A percentile compares a stretch with the other conserved stretches of the same genome.
Conservation (phyloP, 2,888 invertebrate genomes). For the Cerceris ruficornis region DNA sequence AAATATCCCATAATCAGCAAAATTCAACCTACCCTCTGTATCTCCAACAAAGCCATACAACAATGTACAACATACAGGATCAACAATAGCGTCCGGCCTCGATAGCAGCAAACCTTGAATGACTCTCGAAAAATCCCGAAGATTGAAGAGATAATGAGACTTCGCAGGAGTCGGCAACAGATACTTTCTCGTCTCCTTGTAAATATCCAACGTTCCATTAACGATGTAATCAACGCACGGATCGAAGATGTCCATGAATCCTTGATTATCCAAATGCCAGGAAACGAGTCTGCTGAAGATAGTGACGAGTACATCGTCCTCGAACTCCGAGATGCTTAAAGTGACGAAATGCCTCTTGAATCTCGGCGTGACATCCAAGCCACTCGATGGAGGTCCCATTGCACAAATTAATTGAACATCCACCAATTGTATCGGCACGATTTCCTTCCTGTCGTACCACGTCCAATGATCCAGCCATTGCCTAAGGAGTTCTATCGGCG, state of each 20-base stretch:
- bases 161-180: slow-evolving; percentile 96
- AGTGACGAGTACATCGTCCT: slow-evolving; percentile 90
- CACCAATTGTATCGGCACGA: slow-evolving; percentile 89
- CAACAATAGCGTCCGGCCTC: slow-evolving; percentile 93
- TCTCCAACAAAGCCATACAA: not conserved
- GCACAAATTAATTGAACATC: slow-evolving; percentile 95
- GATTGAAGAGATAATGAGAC: slow-evolving; percentile 97
- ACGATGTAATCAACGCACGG: slow-evolving; percentile 93
- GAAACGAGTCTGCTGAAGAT: slow-evolving; percentile 94
- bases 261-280: slow-evolving; percentile 96
- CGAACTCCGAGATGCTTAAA: slow-evolving; percentile 94
- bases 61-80: slow-evolving; percentile 81
- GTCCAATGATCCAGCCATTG: slow-evolving; percentile 95
- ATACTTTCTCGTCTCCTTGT: slow-evolving; percentile 89
- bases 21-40: not conserved
- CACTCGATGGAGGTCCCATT: slow-evolving; percentile 92
- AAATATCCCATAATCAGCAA: not conserved
- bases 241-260: slow-evolving; percentile 94
- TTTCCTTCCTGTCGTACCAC: slow-evolving; percentile 94
- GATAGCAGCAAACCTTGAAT: slow-evolving; percentile 95
- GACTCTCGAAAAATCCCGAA: slow-evolving; percentile 96
- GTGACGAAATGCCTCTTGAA: slow-evolving; percentile 93
- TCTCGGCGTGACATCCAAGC: slow-evolving; percentile 91
- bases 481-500: slow-evolving; percentile 94
- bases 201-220: slow-evolving; percentile 91